Base-by-base conservation (phyloP, 2,113 vertebrate genomes). In the Toxotes jaculatrix region DNA sequence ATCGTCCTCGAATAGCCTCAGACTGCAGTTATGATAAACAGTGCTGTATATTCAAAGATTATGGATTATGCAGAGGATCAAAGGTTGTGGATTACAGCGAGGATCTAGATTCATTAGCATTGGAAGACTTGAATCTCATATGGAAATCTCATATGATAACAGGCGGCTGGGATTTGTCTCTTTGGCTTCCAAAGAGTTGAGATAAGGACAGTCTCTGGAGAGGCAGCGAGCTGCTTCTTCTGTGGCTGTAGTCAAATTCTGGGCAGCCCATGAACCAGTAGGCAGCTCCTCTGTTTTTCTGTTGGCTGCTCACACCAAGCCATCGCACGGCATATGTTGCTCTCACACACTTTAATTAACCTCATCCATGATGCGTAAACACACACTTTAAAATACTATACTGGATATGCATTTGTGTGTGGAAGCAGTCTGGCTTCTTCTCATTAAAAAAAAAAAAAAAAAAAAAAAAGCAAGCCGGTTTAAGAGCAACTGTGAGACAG, bases 281-380 rank as follows among this genome's bases (percentile, higher is more conserved):
- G 62, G 82, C 87, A 83, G 79, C 71, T 86, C 63, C 64, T 77
- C 43, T 79, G 73, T 81, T 86, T 85, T 82, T 79, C 78, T 80
- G 56, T 83, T 85, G 89, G 84, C 81, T 59, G 55, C 82, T 87
- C 76, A 63, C 73, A 59, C 66, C 72, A 69, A 91, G 87, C 84
- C 80, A 83, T 84, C 59, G 23, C 61, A 42, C 38, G 21, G 79
- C 86, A 91, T 89, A 86, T 88, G 87, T 65, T 82, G 80, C 77
- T 67, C 77, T 89, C 47, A 40, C 88, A 83, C 67, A 51, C 80
- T 87, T 85, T 76, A 91, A 89, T 90, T 86, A 88, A 86, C 80
- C 86, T 78, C 80, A 31, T 62, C 63, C 74, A 17, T 66, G 75
- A 53, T 11, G 11, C 68, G 80, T 59, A 82, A 64, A 87, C 64